Conservation (phyloP, 2,888 invertebrate genomes). For the Rhingia rostrata region DNA sequence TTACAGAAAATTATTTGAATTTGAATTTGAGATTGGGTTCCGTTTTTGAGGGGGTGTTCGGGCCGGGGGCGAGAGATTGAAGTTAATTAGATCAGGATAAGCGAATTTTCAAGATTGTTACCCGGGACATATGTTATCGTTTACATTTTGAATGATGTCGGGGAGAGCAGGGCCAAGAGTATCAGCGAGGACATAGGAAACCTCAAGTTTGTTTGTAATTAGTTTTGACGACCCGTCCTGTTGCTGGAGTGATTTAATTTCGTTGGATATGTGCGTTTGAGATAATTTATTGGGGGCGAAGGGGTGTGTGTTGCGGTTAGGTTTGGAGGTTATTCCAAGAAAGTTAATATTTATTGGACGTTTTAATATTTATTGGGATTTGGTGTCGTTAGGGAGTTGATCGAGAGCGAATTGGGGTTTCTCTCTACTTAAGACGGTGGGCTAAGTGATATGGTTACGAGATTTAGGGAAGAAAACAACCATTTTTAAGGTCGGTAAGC, state of each 20-base stretch:
- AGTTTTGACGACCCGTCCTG: conserved; percentile 57
- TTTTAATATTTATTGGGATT: conserved; percentile 40
- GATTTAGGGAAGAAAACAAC: no score
- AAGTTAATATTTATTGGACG: conserved; percentile 13
- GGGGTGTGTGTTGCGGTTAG: conserved; percentile 2
- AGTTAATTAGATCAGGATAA: conserved; percentile 72
- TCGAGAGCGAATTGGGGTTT: no score
- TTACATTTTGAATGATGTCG: conserved; percentile 20
- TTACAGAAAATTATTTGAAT: conserved; percentile 69
- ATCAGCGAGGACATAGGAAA: conserved; percentile 45
- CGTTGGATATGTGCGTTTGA: conserved; percentile 23
- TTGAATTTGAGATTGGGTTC: conserved; percentile 40
- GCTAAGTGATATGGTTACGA: no score
- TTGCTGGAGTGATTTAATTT: conserved; percentile 40
- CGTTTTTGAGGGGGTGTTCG: not conserved
- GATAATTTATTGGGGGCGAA: conserved; percentile 21
- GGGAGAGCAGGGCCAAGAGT: not conserved
- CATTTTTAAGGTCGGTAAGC: no score
- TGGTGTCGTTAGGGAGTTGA: not conserved
- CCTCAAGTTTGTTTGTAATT: conserved; percentile 66
- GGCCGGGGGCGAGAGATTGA: conserved; percentile 18
- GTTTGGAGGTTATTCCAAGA: conserved; percentile 18
- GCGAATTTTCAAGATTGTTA: conserved; percentile 34
- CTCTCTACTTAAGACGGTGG: no score
- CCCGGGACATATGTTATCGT: conserved; percentile 52